Base-by-base conservation (phyloP, 2,888 invertebrate genomes). In the Clistopyga incitator region DNA sequence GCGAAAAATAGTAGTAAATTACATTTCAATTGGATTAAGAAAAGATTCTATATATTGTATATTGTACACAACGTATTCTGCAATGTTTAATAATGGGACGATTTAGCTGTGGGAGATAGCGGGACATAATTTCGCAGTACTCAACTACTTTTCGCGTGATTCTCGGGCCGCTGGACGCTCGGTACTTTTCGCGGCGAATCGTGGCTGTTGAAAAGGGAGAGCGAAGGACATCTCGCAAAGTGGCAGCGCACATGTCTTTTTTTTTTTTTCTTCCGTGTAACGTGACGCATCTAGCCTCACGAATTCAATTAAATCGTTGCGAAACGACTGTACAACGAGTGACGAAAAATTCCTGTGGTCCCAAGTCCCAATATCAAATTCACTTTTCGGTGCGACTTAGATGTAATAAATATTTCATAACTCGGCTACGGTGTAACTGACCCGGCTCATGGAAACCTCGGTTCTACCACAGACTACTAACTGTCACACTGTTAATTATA, bases 351-450 rank as follows among this genome's bases (percentile, higher is more conserved):
- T 91, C 90, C 87, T 90, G 90, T 78, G 90, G 90, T 90, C 82
- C 86, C 84, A 59, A 77, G 38, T 23, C 76, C 86, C 85, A 83
- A 86, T 88, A 88, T 88, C 87, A 84, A 81, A 77, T 81, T 81
- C 10, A 61, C 75, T 34, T 42, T 56, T 81, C 65, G 13, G 18
- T 56, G 20, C 25, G 50, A 20, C 18, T 42, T 42, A 29, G 20
- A 11, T 11, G 42, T 65, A 38, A 65, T 54, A 70, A 76, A 71
- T 71, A 61, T 71, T 71, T 71, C 64, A 70, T 64, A 81, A 76
- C 81, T 68, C 59, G 56, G 52, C 50, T 87, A 89, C 88, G 89
- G 88, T 88, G 88, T 88, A 91, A 90, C 90, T 90, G 90, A 91
- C 90, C 91, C 88, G 88, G 81, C 89, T 78, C 85, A 84, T 81